Evolutionary conservation across 2,888 invertebrate species (phyloP).

Genomic region (Andrena minutula): DNA sequence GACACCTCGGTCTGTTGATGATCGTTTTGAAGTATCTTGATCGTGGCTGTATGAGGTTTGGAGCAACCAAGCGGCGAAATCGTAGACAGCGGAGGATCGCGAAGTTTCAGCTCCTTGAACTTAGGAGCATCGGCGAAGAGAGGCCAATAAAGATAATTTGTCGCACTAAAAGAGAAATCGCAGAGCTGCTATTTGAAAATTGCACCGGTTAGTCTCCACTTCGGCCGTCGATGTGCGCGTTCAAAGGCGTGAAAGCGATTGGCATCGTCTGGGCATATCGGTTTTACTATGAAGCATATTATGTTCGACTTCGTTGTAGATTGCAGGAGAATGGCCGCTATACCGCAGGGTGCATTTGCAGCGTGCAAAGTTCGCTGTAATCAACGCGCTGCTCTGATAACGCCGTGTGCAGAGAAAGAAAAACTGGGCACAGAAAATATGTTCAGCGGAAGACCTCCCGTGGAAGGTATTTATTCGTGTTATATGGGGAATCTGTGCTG

Average conservation of each 20-base stretch:
- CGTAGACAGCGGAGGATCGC: slow-evolving; percentile 40
- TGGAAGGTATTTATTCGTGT: slow-evolving; percentile 57
- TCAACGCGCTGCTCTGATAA: slow-evolving; percentile 74
- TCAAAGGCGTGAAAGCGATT: not conserved
- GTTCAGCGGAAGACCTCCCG: slow-evolving; percentile 61
- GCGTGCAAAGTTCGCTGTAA: slow-evolving; percentile 89
- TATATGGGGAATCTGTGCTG: not conserved
- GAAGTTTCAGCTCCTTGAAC: slow-evolving; percentile 13
- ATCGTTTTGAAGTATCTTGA: slow-evolving; percentile 57
- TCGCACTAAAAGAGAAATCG: slow-evolving; percentile 58
- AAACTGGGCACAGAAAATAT: slow-evolving; percentile 56
- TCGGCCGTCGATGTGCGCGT: not conserved
- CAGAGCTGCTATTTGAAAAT: slow-evolving; percentile 74
- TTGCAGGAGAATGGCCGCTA: slow-evolving; percentile 88
- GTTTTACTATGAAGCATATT: too few species aligned
- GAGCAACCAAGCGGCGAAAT: slow-evolving; percentile 46
- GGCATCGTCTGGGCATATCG: too few species aligned
- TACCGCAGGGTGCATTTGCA: slow-evolving; percentile 92
- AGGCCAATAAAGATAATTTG: slow-evolving; percentile 22
- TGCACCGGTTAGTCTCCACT: slow-evolving; percentile 72
- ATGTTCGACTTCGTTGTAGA: slow-evolving; percentile 56
- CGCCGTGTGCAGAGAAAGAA: slow-evolving; percentile 38
- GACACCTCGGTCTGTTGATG: slow-evolving; percentile 67
- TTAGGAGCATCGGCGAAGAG: slow-evolving; percentile 25
- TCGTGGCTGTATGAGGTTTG: slow-evolving; percentile 73